Base-by-base conservation (phyloP, 2,888 invertebrate genomes). In the Heteropelma amictum region DNA sequence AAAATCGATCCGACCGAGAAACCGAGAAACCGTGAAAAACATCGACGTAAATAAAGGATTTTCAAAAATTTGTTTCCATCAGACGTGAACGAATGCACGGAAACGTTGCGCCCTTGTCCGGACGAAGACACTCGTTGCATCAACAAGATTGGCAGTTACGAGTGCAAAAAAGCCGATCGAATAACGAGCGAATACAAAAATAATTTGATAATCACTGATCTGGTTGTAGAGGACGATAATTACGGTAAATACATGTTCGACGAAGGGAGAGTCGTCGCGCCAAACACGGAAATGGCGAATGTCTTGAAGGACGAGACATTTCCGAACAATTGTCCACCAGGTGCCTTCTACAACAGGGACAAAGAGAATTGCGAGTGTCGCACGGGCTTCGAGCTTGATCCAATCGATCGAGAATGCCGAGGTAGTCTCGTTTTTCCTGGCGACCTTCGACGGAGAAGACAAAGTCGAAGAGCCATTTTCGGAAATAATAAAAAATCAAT, bases 91-190 rank as follows among this genome's bases (percentile, higher is more conserved):
- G 93, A 93, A 80, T 93, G 93, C 83, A 80, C 85, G 0, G 68
- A 82, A 30, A 53, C 79, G 8, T 75, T 12, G 30, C 79, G 81
- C 63, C 89, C 90, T 12, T 93, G 93, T 83, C 87, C 86, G 3
- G 84, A 87, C 33, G 89, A 90, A 40, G 78, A 80, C 26, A 80
- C 92, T 72, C 89, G 89, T 35, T 97, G 97, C 84, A 89, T 93
- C 10, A 97, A 97, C 87, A 94, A 93, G 0, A 91, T 93, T 12
- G 97, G 97, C 0, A 93, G 95, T 0, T 97, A 93, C 87, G 81
- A 83, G 53, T 87, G 87, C 56, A 77, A 47, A 49, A 54, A 71
- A 26, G 17, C 64, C 23, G 67, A 65, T 2, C 3, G 17, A n/a
- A 19, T n/a, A n/a, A 47, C 47, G 10, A 61, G 21, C 23, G 54